Evolutionary conservation across 1,140 invertebrate species (phyloP), one percentile per base, ranked within the genome.

Genomic region (Tetramorium alpestre): DNA sequence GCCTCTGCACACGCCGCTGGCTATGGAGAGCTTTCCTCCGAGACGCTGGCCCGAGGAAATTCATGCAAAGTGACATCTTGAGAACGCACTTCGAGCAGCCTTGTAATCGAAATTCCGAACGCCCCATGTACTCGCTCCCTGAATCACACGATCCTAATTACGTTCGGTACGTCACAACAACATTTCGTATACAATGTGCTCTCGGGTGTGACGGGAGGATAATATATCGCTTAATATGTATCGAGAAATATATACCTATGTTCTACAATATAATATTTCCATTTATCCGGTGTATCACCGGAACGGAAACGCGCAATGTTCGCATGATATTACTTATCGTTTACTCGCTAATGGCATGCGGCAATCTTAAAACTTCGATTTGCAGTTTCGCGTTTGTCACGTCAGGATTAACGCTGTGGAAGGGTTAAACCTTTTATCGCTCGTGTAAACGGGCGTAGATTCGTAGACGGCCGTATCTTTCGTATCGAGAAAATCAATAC

Each of bases 31-130:
- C 54, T 22, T 47, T 44, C 28, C 28, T 90, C 58, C 33, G 75
- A 86, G 86, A 72, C 25, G 69, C 7, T 1, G 47, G 8, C n/a
- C 78, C 1, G 44, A 33, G 85, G 72, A 89, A 87, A 91, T 91
- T 91, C 87, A 91, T 91, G 89, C 85, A 87, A 91, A 91, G 70
- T 87, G 89, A 77, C 84, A 86, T 91, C 85, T 90, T 67, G 87
- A 90, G 89, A 58, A 72, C 41, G 58, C 4, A 56, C 11, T 18
- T 10, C 11, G 67, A 67, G 28, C 47, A 75, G 69, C 60, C 87
- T 76, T 60, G 88, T 76, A 72, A 90, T 88, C 86, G 89, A 90
- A 80, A 87, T 67, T 75, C 38, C 65, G 54, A 72, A 51, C 80
- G 56, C 22, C 49, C 54, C 41, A 33, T 33, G 44, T 56, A 67